Conservation (phyloP, 2,113 vertebrate species). For the Opisthocomus hoazin region DNA sequence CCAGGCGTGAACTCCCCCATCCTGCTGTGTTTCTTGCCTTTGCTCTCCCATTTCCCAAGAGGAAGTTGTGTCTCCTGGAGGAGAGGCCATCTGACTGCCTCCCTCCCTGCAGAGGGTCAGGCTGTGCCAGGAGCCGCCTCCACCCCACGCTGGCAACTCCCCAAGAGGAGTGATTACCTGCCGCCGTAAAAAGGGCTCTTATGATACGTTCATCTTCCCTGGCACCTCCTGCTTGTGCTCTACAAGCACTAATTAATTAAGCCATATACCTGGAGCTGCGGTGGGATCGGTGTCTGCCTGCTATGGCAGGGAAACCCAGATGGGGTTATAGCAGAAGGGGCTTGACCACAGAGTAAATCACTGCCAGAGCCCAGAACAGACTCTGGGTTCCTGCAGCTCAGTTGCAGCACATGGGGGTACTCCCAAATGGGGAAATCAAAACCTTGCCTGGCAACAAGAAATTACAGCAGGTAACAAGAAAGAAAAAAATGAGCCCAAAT, state of each 20-base stretch:
- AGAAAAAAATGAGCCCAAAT: background rate
- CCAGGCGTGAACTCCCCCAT: background rate
- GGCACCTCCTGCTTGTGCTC: background rate
- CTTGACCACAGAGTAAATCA: background rate
- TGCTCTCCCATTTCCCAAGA: background rate
- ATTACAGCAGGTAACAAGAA: slow-evolving; percentile 7
- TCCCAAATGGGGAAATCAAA: background rate
- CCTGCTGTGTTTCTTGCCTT: background rate
- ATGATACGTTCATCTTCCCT: background rate
- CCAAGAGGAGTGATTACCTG: background rate
- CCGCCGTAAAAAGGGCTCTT: background rate
- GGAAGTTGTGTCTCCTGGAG: background rate
- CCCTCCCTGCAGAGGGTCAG: background rate
- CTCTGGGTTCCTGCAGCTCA: background rate
- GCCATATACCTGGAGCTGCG: background rate
- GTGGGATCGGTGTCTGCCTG: background rate
- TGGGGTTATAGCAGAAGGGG: background rate
- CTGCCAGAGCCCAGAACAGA: background rate
- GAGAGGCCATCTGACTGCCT: accelerated
- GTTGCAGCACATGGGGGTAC: background rate
- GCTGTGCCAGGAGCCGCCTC: background rate
- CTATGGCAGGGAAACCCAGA: accelerated
- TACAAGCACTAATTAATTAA: slow-evolving; percentile 55
- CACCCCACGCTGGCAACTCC: background rate
- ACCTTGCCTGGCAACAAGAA: background rate